A percentile compares a stretch with the other conserved stretches of the same genome.
Evolutionary conservation across 2,797 vertebrate species (phyloP).

Genomic region (Darevskia nairensis): DNA sequence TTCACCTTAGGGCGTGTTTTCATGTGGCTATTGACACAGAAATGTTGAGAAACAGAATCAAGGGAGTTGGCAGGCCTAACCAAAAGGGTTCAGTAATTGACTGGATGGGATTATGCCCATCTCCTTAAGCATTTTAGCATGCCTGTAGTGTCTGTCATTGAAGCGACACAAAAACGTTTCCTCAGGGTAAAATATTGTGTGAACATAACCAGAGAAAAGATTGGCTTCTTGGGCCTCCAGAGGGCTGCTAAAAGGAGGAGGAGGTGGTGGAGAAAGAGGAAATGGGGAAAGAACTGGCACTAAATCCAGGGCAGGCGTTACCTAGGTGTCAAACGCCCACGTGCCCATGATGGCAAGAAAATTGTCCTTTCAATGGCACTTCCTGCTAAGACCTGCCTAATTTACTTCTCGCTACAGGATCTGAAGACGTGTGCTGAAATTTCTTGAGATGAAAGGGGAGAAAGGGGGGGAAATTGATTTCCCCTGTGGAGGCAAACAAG

Average conservation of each 20-base stretch:
- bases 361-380: slow-evolving; percentile 44
- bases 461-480: neutral
- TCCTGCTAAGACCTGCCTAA: slow-evolving; percentile 41
- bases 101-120: neutral
- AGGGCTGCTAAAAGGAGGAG: slow-evolving; percentile 2
- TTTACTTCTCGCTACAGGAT: slow-evolving; percentile 33
- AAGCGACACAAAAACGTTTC: neutral
- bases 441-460: slow-evolving; percentile 37
- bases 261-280: slow-evolving; percentile 11
- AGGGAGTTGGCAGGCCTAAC: neutral
- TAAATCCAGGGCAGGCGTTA: slow-evolving; percentile 39
- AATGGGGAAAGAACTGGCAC: slow-evolving; percentile 31
- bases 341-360: slow-evolving; percentile 23
- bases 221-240: neutral
- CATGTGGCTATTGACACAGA: neutral
- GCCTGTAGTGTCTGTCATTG: neutral
- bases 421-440: slow-evolving; percentile 27
- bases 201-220: neutral
- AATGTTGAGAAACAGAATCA: neutral
- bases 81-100: neutral
- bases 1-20: neutral
- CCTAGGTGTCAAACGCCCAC: slow-evolving; percentile 43
- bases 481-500: slow-evolving; percentile 33
- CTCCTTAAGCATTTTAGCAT: neutral
- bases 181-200: neutral